A percentile compares a stretch with the other conserved stretches of the same genome.
Conservation (phyloP, 1,140 invertebrate species). For the Trinorchestia longiramus region DNA sequence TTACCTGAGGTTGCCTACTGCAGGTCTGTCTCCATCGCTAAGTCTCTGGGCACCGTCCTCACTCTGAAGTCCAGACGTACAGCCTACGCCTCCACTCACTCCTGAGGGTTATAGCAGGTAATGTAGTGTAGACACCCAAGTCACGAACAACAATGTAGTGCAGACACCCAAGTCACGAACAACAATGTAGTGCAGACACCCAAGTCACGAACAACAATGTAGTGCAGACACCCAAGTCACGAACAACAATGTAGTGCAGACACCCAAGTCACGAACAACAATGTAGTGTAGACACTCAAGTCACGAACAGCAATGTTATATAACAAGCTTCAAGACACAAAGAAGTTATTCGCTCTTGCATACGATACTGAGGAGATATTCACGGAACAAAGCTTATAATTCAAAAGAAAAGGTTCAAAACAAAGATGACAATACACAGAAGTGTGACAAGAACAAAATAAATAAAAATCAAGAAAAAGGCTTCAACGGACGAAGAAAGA, state of each 20-base stretch:
- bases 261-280: too few species aligned
- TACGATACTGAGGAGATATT: background rate
- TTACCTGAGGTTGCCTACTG: background rate
- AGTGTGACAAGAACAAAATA: background rate
- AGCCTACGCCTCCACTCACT: background rate
- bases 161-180: too few species aligned
- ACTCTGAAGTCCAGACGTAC: background rate
- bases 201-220: too few species aligned
- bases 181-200: too few species aligned
- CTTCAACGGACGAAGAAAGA: too few species aligned
- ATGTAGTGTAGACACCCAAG: background rate
- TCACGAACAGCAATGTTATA: too few species aligned
- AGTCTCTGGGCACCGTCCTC: background rate
- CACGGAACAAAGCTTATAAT: background rate
- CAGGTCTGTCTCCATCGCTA: background rate
- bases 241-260: too few species aligned
- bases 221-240: too few species aligned
- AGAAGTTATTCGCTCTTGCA: too few species aligned
- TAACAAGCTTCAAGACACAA: too few species aligned
- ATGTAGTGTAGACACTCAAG: too few species aligned
- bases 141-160: background rate
- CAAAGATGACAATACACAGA: background rate
- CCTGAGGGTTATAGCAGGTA: background rate
- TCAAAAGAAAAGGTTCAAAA: background rate
- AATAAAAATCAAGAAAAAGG: background rate